Conservation (phyloP, 2,797 vertebrate genomes). For the Protonibea diacanthus region DNA sequence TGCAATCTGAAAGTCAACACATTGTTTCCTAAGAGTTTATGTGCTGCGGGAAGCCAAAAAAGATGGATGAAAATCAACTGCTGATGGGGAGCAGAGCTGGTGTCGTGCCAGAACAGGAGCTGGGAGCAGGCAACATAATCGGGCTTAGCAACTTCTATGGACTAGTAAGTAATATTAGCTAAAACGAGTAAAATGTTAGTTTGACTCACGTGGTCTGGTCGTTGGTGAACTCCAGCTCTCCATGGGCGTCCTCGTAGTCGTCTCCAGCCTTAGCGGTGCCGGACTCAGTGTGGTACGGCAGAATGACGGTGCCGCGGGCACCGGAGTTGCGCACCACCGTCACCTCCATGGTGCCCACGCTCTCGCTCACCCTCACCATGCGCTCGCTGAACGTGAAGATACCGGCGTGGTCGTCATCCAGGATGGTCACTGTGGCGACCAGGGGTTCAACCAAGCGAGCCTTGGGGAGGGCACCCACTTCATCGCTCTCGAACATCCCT, state of each 20-base stretch:
- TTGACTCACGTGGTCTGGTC: constrained; percentile 93
- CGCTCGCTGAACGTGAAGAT: constrained; percentile 95
- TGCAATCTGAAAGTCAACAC: not conserved
- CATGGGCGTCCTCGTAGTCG: constrained; percentile 91
- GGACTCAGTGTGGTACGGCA: constrained; percentile 91
- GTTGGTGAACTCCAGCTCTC: constrained; percentile 94
- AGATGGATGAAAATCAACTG: too few relatives aligned
- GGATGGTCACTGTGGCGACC: constrained; percentile 94
- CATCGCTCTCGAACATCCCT: constrained; percentile 94
- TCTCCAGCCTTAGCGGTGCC: constrained; percentile 88
- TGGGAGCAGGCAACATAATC: too few relatives aligned
- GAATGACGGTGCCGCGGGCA: constrained; percentile 91
- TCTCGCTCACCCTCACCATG: constrained; percentile 91
- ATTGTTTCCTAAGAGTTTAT: too few relatives aligned
- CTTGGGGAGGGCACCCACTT: constrained; percentile 86
- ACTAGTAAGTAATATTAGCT: too few relatives aligned
- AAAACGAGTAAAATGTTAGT: too few relatives aligned
- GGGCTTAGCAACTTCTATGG: too few relatives aligned
- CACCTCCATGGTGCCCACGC: constrained; percentile 94
- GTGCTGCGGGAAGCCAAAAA: not conserved
- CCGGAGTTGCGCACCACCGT: constrained; percentile 93
- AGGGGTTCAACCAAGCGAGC: constrained; percentile 88
- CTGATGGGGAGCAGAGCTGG: too few relatives aligned
- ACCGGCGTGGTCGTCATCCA: constrained; percentile 97
- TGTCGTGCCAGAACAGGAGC: too few relatives aligned